Percentiles rank a stretch among this genome's conserved stretches.
phyloP scores from a whole-genome alignment of 2,113 vertebrate species.

The Chascanopsetta lugubris region DNA sequence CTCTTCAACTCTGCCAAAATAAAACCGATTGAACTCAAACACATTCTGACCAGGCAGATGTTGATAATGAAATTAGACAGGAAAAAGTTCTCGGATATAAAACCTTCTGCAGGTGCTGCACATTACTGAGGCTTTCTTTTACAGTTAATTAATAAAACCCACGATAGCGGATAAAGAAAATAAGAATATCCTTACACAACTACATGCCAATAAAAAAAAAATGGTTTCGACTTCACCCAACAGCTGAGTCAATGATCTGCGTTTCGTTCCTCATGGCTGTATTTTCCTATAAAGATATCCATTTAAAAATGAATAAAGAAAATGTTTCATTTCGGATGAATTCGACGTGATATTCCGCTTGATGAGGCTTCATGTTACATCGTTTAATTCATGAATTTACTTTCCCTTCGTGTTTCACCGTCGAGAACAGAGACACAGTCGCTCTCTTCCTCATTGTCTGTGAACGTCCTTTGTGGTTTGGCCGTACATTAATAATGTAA shows the following conservation, averaged over 20 bases:
- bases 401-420: constrained; percentile 37
- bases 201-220: no score
- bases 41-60: no score
- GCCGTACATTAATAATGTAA: constrained; percentile 83
- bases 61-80: no score
- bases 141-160: no score
- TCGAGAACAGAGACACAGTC: constrained; percentile 46
- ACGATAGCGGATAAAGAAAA: no score
- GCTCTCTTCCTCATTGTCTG: constrained; percentile 67
- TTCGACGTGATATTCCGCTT: neutral
- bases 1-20: neutral
- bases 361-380: neutral
- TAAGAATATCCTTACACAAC: no score
- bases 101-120: no score
- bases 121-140: no score
- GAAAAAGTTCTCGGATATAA: no score
- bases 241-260: no score
- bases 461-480: constrained; percentile 81
- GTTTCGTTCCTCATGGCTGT: neutral
- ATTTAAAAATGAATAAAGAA: neutral
- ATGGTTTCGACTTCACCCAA: no score
- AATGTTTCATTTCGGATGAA: no score
- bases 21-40: neutral
- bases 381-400: constrained; percentile 35
- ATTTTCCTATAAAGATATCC: neutral